phyloP scores from a whole-genome alignment of 2,113 vertebrate genomes.

The Eulacestoma nigropectus region DNA sequence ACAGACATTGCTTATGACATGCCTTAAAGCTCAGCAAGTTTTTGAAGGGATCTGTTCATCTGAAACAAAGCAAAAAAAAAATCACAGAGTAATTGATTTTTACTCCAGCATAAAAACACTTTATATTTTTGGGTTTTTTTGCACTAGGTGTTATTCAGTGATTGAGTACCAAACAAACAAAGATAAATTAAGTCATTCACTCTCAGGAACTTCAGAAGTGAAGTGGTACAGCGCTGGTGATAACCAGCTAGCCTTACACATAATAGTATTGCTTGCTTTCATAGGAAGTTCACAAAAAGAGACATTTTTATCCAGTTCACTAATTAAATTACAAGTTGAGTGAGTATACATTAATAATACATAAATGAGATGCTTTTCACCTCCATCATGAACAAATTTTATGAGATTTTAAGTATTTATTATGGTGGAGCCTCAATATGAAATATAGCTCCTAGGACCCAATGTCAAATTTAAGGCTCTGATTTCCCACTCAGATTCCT shows the following conservation, averaged over 20 bases:
- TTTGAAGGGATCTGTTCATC: background rate
- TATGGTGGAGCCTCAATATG: background rate
- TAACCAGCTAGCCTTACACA: background rate
- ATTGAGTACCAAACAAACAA: background rate
- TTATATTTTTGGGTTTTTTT: background rate
- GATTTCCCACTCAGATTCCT: background rate
- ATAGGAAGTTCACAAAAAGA: background rate
- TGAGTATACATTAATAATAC: background rate
- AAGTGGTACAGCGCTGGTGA: background rate
- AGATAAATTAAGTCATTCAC: background rate
- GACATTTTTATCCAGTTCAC: background rate
- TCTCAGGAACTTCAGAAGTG: background rate
- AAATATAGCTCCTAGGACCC: background rate
- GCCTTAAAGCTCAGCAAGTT: constrained; percentile 2
- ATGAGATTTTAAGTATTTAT: constrained; percentile 21
- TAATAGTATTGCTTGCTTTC: background rate
- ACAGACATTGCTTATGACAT: background rate
- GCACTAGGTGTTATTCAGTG: background rate
- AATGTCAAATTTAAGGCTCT: background rate
- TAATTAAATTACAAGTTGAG: constrained; percentile 17
- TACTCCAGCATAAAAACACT: background rate
- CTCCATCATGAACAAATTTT: background rate
- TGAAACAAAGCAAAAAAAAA: constrained; percentile 9
- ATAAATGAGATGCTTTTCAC: background rate
- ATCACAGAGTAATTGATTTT: constrained; percentile 30